Conservation (phyloP, 2,113 vertebrate species). For the Callipepla californica region DNA sequence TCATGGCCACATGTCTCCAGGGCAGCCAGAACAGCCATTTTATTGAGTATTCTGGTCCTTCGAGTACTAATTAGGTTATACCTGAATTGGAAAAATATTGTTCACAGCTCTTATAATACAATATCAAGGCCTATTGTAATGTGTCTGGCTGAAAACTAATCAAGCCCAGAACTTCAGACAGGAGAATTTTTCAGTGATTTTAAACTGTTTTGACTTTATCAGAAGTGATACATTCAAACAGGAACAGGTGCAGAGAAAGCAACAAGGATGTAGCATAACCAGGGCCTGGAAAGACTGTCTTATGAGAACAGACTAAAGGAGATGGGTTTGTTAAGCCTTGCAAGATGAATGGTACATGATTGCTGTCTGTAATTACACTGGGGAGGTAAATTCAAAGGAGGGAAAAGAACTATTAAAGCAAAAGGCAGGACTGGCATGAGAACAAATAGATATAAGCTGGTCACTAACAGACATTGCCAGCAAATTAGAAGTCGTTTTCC, state of each 20-base stretch:
- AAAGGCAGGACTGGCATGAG: constrained; percentile 27
- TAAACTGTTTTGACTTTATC: constrained; percentile 22
- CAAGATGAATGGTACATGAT: constrained; percentile 31
- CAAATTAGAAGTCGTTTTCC: constrained; percentile 45
- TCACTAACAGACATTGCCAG: constrained; percentile 18
- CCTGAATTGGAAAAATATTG: not conserved
- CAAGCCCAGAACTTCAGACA: not conserved
- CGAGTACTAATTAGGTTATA: constrained; percentile 39
- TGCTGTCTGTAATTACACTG: constrained; percentile 47
- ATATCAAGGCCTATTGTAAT: not conserved
- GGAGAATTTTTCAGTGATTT: constrained; percentile 15
- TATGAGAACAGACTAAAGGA: constrained; percentile 25
- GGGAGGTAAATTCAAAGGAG: constrained; percentile 16
- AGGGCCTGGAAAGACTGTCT: constrained; percentile 33
- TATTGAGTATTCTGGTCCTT: not conserved
- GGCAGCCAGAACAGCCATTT: not conserved
- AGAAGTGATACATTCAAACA: constrained; percentile 37
- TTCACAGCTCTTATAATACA: not conserved
- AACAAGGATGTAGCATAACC: constrained; percentile 1
- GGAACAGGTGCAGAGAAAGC: constrained; percentile 56
- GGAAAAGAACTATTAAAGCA: constrained; percentile 31
- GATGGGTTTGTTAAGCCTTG: constrained; percentile 48
- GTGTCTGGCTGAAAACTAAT: constrained; percentile 10
- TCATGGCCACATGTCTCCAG: constrained; percentile 15
- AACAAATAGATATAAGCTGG: constrained; percentile 32